Base-by-base conservation (phyloP, 2,797 vertebrate species). In the Enteromius radiatus region DNA sequence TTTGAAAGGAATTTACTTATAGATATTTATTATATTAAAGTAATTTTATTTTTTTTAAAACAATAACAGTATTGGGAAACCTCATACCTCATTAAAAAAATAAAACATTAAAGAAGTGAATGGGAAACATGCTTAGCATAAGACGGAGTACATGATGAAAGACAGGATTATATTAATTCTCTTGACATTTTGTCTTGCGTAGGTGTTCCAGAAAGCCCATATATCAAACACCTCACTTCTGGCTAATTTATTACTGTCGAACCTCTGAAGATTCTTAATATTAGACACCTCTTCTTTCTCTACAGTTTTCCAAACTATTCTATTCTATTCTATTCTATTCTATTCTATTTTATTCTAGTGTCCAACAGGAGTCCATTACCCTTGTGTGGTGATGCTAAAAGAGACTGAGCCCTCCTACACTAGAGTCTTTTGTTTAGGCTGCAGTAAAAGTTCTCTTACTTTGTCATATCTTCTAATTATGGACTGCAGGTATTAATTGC, bases 391-490 rank as follows among this genome's bases (percentile, higher is more conserved):
- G 17, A 70, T 80, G 54, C 52, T 80, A 33, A 61, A 80, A 45
- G 75, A 45, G 23, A 41, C 15, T 43, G 36, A 64, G 28, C 70
- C 11, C 59, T 64, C 41, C 43, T 64, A 26, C 68, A 81, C 19
- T 73, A 15, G 7, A 49, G 7, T 64, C 69, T 52, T 81, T 74
- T 74, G 70, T 74, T 38, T 65, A 45, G 56, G 9, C 59, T 49
- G 26, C 56, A 63, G 21, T 65, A 64, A 52, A 81, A 65, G 63
- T 56, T 64, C 45, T 43, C 33, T 52, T 78, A 84, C 79, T 73
- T 74, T 69, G 47, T 38, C 56, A n/a, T 43, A 67, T 75, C 65
- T 71, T 70, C 63, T 49, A 77, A 80, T 81, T 86, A 73, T 38
- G 45, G 68, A 78, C 85, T 80, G 47, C 1, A 12, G 36, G 61